Evolutionary conservation across 2,797 vertebrate species (phyloP), one percentile per base, ranked within the genome.

Genomic region (Peromyscus aztecus): DNA sequence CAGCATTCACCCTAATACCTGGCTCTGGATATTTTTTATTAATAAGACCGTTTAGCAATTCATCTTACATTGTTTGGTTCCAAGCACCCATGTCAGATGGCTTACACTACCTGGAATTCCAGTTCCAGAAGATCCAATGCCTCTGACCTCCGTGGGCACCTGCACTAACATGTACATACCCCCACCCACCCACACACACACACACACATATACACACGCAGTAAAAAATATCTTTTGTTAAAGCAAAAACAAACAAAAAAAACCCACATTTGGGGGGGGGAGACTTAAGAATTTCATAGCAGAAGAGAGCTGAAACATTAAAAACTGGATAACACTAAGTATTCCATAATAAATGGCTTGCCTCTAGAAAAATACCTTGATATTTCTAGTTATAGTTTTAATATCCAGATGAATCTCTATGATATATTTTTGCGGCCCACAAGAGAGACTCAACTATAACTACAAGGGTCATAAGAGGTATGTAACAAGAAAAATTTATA

Each of bases 401-500:
- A 52, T 52, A 52, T 52, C 52, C 13, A 52, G 52, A 11, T 52
- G 52, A 52, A 52, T 52, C 52, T 52, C 52, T 14, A 52, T 52
- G 14, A 52, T 52, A 52, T 52, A 52, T 52, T 52, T 52, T 52
- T 52, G 52, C 52, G 2, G 52, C 52, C 52, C 12, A 49, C 9
- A 52, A 52, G 52, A 14, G 13, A 92, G 40, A 43, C 81, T 89
- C 86, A 73, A 95, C 40, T 73, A 76, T 83, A 95, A 55, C 89
- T 83, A 92, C 34, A 9, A 1, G 34, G 59, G 65, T 92, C 1
- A 19, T 1, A 0, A 0, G 4, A 19, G 65, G 37, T 80, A 14
- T 89, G 71, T 88, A 16, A 93, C 12, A 46, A 88, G 82, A 95
- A 97, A 97, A 90, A 95, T 49, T 90, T 90, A 80, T 59, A 85